These are phyloP conservation scores for Drosophila subobscura DNA, from an alignment of 1,140 invertebrate species.

Conservation along the genomic window DNA sequence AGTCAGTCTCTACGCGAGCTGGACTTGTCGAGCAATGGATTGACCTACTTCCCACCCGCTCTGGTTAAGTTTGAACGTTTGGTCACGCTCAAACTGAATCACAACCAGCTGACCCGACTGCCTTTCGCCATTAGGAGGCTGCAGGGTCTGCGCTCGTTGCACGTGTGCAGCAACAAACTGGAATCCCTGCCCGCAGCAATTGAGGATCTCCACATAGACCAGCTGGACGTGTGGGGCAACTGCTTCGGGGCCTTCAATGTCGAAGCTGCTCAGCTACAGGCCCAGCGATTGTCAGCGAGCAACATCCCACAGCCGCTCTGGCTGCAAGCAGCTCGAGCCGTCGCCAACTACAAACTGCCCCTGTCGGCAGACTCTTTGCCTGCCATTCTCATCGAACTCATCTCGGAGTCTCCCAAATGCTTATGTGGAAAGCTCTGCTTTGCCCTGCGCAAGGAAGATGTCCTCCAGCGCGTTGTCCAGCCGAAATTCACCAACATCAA, in stretches of 20 bases:
- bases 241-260: conserved; percentile 61
- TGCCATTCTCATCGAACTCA: conserved; percentile 69
- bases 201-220: conserved; percentile 63
- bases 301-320: conserved; percentile 50
- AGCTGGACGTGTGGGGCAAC: conserved; percentile 79
- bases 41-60: conserved; percentile 64
- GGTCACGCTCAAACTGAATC: conserved; percentile 86
- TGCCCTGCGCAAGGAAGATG: conserved; percentile 31
- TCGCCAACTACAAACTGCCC: conserved; percentile 56
- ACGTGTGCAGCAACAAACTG: conserved; percentile 85
- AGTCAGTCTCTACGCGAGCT: conserved; percentile 58
- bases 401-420: conserved; percentile 72
- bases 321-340: conserved; percentile 60
- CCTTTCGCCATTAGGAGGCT: conserved; percentile 87
- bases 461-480: conserved; percentile 58
- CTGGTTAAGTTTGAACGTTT: conserved; percentile 84
- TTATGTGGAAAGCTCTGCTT: conserved; percentile 73
- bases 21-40: conserved; percentile 72
- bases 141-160: conserved; percentile 84
- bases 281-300: conserved; percentile 1
- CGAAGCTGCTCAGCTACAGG: conserved; percentile 31
- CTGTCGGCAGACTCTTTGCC: conserved; percentile 55
- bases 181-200: conserved; percentile 83
- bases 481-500: conserved; percentile 73
- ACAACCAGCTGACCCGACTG: conserved; percentile 86